Conservation (phyloP, 1,140 invertebrate genomes). For the Meloidogyne hapla region DNA sequence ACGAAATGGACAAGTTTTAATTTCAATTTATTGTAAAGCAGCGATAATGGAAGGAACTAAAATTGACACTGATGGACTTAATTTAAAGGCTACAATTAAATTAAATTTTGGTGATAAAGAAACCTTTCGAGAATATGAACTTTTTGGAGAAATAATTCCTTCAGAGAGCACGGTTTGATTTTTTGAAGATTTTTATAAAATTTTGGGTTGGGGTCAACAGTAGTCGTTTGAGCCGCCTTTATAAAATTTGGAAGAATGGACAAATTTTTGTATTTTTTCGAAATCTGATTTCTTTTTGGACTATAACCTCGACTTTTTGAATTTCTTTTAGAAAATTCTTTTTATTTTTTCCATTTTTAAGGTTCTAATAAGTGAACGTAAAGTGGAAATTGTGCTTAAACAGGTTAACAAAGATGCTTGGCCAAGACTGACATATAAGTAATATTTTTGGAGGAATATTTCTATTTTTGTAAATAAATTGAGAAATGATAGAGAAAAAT, state of each 20-base stretch:
- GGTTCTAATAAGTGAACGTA: conserved; percentile 81
- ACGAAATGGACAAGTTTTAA: conserved; percentile 41
- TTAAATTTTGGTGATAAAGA: conserved; percentile 77
- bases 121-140: conserved; percentile 78
- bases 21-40: conserved; percentile 66
- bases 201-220: too few species aligned
- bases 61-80: conserved; percentile 81
- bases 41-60: conserved; percentile 76
- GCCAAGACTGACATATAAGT: conserved; percentile 65
- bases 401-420: conserved; percentile 82
- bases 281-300: too few species aligned
- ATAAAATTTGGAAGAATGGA: too few species aligned
- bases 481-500: background rate
- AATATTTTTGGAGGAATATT: background rate
- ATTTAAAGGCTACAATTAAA: conserved; percentile 75
- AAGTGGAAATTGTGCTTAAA: conserved; percentile 88
- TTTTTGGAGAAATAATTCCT: conserved; percentile 75
- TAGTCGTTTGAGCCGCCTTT: too few species aligned
- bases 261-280: too few species aligned
- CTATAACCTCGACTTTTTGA: too few species aligned
- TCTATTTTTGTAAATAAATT: conserved; percentile 2
- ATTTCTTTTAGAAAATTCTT: background rate
- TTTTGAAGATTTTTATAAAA: too few species aligned
- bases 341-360: conserved; percentile 57
- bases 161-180: conserved; percentile 66